phyloP scores from a whole-genome alignment of 2,113 vertebrate genomes.

The Pandion haliaetus region DNA sequence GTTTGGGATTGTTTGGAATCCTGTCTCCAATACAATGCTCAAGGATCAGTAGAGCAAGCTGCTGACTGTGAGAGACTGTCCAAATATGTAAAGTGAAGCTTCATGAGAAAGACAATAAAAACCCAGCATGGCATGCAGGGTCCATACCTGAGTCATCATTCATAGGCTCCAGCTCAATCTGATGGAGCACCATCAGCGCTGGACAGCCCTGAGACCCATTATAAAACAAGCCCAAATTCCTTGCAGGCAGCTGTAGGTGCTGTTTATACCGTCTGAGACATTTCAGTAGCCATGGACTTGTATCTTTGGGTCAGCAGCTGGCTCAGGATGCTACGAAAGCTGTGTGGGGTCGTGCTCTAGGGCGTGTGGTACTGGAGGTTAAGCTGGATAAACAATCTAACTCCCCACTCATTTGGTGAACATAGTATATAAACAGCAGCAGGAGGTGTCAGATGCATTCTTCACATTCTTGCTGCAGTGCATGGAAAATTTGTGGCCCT shows the following conservation, averaged over 20 bases:
- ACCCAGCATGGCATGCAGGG: background rate
- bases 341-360: background rate
- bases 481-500: background rate
- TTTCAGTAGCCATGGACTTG: background rate
- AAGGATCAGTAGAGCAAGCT: background rate
- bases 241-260: background rate
- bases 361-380: background rate
- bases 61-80: background rate
- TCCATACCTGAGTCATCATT: background rate
- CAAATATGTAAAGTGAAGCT: background rate
- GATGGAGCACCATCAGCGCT: background rate
- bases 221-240: background rate
- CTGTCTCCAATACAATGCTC: background rate
- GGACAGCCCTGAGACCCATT: background rate
- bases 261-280: background rate
- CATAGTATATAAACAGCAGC: background rate
- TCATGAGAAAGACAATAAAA: background rate
- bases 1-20: background rate
- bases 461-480: background rate
- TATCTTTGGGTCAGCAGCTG: background rate
- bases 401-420: background rate
- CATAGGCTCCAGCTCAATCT: background rate
- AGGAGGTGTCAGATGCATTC: background rate
- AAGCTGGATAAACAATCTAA: background rate
- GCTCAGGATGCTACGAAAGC: background rate